A percentile compares a stretch with the other conserved stretches of the same genome.
Evolutionary conservation across 37 sponge, comb jelly and placozoan species (phyloP).

Genomic region (Halisarca cf. caerulea): DNA sequence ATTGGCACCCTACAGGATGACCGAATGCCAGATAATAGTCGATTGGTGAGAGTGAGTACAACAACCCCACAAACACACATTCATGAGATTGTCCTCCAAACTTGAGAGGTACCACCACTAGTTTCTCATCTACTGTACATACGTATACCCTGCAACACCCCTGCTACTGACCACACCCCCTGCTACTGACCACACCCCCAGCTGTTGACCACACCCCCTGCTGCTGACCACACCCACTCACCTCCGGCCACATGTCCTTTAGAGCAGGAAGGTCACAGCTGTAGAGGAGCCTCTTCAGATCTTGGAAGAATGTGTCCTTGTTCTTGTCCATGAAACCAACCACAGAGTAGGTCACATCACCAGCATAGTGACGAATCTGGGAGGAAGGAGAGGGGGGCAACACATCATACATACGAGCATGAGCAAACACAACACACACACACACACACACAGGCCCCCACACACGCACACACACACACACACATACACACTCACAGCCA

Average conservation of each 20-base stretch:
- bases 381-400: too few relatives aligned
- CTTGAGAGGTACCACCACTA: neutral
- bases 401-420: too few relatives aligned
- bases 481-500: too few relatives aligned
- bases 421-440: too few relatives aligned
- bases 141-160: neutral
- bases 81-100: neutral
- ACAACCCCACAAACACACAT: neutral
- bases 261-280: slow-evolving; percentile 59
- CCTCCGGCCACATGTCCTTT: slow-evolving; percentile 84
- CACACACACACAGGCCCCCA: too few relatives aligned
- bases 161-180: neutral
- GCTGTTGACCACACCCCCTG: neutral
- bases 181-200: neutral
- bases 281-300: slow-evolving; percentile 84
- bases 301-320: slow-evolving; percentile 86
- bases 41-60: too few relatives aligned
- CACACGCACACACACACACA: too few relatives aligned
- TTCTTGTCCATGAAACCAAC: slow-evolving; percentile 85
- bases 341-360: slow-evolving; percentile 63
- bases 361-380: slow-evolving; percentile 83
- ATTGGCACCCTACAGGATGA: slow-evolving; percentile 78
- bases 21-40: too few relatives aligned
- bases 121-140: too few relatives aligned
- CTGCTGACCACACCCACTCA: neutral